Evolutionary conservation across 2,888 invertebrate genomes (phyloP).

Genomic region (Acrobasis repandana): DNA sequence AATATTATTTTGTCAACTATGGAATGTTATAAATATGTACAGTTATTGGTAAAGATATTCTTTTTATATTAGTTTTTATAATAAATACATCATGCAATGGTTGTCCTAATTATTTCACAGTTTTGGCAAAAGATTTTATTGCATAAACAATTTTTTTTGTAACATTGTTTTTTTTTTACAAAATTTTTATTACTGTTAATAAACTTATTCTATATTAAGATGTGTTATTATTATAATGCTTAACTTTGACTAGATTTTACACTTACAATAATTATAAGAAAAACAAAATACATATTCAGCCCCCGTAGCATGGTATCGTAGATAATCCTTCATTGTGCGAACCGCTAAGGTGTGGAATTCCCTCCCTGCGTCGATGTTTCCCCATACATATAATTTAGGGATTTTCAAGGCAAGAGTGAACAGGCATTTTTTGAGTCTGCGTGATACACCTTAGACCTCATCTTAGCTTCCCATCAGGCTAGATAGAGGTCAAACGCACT

Average conservation of each 20-base stretch:
- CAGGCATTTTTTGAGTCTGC: too few species aligned
- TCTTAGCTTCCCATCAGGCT: too few species aligned
- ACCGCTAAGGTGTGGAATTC: too few species aligned
- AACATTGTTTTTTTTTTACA: slow-evolving; percentile 2
- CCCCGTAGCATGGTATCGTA: too few species aligned
- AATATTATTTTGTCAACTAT: not conserved
- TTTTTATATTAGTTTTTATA: not conserved
- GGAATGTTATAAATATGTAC: not conserved
- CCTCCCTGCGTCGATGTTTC: too few species aligned
- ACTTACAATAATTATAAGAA: not conserved
- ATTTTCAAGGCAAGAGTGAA: too few species aligned
- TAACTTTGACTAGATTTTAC: slow-evolving; percentile 13
- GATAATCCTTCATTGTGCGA: too few species aligned
- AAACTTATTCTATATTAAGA: slow-evolving; percentile 1
- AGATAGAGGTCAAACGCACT: too few species aligned
- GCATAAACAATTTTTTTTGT: slow-evolving; percentile 21
- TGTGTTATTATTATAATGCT: not conserved
- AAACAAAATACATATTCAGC: too few species aligned
- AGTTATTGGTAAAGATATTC: not conserved
- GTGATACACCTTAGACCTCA: too few species aligned
- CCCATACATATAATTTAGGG: too few species aligned
- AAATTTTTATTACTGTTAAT: not conserved
- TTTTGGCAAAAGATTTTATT: slow-evolving; percentile 12
- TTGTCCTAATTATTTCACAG: slow-evolving; percentile 11
- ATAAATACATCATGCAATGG: not conserved